Evolutionary conservation across 2,888 invertebrate genomes (phyloP).

Genomic region (Nymphalis c-album): DNA sequence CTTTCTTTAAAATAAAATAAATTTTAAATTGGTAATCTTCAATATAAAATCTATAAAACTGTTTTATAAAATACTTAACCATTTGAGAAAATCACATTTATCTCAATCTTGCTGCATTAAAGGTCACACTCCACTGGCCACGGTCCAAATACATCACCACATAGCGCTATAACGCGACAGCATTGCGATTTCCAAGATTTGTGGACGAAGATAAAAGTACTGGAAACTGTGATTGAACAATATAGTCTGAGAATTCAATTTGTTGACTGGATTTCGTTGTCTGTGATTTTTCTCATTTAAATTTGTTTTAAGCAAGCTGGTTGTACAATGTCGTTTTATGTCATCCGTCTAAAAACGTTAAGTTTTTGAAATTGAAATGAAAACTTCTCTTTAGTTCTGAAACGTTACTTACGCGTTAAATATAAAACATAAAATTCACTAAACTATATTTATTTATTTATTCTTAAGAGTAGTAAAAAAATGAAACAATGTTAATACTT

Average conservation of each 20-base stretch:
- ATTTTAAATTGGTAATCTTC: conserved; percentile 15
- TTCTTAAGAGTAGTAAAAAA: too few species aligned
- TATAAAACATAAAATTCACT: too few species aligned
- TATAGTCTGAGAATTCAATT: conserved; percentile 5
- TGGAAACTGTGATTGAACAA: conserved; percentile 6
- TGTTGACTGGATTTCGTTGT: not conserved
- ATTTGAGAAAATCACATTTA: conserved; percentile 18
- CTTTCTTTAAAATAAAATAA: too few species aligned
- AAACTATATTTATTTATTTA: too few species aligned
- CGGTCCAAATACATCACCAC: conserved; percentile 34
- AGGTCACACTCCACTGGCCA: conserved; percentile 35
- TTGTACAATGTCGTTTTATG: too few species aligned
- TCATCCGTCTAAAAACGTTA: too few species aligned
- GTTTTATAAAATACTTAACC: conserved; percentile 19
- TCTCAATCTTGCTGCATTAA: conserved; percentile 25
- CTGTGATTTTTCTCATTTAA: not conserved
- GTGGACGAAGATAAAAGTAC: conserved; percentile 10
- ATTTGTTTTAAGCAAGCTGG: too few species aligned
- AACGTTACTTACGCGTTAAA: too few species aligned
- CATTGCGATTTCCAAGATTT: conserved; percentile 26
- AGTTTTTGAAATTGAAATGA: too few species aligned
- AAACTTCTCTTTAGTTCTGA: too few species aligned
- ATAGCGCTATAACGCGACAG: conserved; percentile 22
- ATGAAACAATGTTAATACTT: too few species aligned
- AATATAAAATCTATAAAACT: conserved; percentile 15